Conservation (phyloP, 2,113 vertebrate genomes). For the Antechinus stuartii region DNA sequence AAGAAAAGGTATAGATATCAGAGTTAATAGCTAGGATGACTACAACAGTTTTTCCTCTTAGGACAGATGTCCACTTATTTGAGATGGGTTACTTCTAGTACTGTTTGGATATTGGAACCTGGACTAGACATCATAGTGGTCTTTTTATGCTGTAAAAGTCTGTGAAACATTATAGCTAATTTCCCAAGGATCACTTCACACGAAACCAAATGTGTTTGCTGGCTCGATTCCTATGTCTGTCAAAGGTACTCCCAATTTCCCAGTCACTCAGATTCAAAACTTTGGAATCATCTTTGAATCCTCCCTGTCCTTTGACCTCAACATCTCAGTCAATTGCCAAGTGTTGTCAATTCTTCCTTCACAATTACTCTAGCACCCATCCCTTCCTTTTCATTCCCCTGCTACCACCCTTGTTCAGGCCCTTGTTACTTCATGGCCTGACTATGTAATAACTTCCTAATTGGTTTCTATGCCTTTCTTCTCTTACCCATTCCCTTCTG, state of each 20-base stretch:
- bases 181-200: constrained; percentile 43
- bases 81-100: not conserved
- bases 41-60: not conserved
- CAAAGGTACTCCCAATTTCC: constrained; percentile 42
- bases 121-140: constrained; percentile 25
- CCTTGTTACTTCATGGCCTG: not conserved
- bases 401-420: constrained; percentile 11
- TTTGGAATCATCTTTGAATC: constrained; percentile 56
- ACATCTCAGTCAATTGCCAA: constrained; percentile 38
- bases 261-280: constrained; percentile 50
- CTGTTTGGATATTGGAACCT: not conserved
- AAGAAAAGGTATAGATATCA: not conserved
- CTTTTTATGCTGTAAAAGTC: not conserved
- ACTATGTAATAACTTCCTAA: not conserved
- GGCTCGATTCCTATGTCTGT: constrained; percentile 69
- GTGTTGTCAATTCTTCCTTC: constrained; percentile 28
- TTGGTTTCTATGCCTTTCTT: not conserved
- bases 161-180: constrained; percentile 33
- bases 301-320: constrained; percentile 28
- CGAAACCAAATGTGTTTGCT: constrained; percentile 67
- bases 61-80: not conserved
- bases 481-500: not conserved
- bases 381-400: not conserved
- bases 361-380: constrained; percentile 12
- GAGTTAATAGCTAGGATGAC: not conserved